Evolutionary conservation across 2,888 invertebrate species (phyloP).

Genomic region (Sepioteuthis lessoniana): DNA sequence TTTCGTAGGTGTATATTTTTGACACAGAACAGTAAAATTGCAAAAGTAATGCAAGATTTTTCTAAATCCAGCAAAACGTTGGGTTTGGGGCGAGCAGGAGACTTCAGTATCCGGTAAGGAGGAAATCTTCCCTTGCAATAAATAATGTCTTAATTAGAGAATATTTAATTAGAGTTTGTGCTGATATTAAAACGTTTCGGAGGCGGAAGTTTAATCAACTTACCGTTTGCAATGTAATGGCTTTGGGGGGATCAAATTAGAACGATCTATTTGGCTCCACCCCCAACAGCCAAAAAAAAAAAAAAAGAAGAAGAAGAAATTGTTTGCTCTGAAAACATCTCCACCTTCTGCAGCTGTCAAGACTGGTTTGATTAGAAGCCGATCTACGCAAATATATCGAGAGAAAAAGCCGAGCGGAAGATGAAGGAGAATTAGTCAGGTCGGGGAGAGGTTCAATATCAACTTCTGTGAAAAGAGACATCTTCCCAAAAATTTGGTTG

Average conservation of each 20-base stretch:
- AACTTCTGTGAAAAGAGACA: no score
- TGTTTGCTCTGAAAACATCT: background rate
- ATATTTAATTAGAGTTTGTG: background rate
- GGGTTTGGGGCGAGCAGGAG: no score
- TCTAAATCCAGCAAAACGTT: background rate
- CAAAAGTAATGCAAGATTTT: background rate
- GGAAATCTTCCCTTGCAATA: background rate
- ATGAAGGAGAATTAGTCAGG: background rate
- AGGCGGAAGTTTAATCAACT: background rate
- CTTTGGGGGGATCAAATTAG: background rate
- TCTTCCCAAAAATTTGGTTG: no score
- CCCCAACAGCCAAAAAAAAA: background rate
- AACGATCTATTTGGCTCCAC: background rate
- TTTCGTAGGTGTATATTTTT: no score
- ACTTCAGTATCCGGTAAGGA: background rate
- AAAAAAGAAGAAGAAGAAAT: background rate
- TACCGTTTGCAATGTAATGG: background rate
- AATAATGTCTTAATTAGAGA: constrained; percentile 15
- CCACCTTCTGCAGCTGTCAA: background rate
- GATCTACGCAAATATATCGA: background rate
- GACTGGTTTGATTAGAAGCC: background rate
- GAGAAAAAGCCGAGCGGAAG: background rate
- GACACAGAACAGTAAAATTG: background rate
- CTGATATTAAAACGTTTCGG: background rate
- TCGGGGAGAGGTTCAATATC: no score